These are phyloP conservation scores for Poeciliopsis presidionis DNA, from an alignment of 2,797 vertebrate genomes.

Conservation along the genomic window DNA sequence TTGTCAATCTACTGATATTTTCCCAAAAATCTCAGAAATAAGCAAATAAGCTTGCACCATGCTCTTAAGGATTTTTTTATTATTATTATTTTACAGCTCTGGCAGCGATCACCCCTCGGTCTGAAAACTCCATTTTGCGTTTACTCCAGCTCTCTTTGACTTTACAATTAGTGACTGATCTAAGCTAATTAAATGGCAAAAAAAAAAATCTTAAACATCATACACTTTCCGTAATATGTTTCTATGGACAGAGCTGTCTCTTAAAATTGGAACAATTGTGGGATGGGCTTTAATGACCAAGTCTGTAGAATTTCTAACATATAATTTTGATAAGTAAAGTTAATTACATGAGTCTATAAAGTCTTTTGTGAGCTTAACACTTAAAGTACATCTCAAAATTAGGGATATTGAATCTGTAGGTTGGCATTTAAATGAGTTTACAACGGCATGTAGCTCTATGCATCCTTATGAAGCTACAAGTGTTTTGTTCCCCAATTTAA, in stretches of 20 bases:
- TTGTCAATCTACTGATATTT: neutral
- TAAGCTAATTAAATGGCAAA: neutral
- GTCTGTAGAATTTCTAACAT: neutral
- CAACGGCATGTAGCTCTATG: neutral
- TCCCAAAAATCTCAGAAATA: neutral
- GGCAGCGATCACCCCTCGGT: neutral
- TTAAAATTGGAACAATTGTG: neutral
- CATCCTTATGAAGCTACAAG: neutral
- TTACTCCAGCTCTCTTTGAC: neutral
- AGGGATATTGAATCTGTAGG: neutral
- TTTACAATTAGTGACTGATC: neutral
- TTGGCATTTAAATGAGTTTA: neutral
- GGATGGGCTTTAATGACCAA: neutral
- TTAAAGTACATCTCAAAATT: slow-evolving; percentile 1
- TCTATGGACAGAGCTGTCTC: neutral
- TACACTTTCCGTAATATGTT: neutral
- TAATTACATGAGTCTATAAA: slow-evolving; percentile 1
- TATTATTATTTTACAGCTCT: neutral
- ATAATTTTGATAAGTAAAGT: neutral
- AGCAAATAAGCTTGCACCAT: neutral
- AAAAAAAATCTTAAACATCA: neutral
- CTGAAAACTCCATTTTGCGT: neutral
- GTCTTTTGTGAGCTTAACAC: slow-evolving; percentile 2
- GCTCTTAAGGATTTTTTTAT: neutral
- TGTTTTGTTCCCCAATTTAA: neutral